phyloP scores from a whole-genome alignment of 1,140 invertebrate genomes.

The Drosophila pandora region DNA sequence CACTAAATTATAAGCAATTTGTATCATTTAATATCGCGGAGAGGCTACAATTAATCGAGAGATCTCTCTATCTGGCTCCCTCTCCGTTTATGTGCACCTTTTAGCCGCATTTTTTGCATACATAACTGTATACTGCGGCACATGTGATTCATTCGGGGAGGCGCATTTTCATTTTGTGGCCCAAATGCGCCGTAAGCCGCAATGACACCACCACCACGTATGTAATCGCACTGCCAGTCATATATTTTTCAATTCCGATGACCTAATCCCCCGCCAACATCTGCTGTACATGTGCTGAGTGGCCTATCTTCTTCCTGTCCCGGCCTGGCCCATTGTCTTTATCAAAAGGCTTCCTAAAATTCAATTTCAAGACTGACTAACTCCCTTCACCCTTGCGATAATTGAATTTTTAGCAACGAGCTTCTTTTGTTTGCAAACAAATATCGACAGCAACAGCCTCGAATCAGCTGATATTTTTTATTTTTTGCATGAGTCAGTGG shows the following conservation, averaged over 20 bases:
- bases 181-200: constrained; percentile 27
- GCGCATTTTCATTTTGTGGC: constrained; percentile 25
- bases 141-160: constrained; percentile 27
- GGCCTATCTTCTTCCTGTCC: not conserved
- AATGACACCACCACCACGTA: constrained; percentile 15
- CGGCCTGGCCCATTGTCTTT: constrained; percentile 14
- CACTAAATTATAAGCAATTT: constrained; percentile 29
- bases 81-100: not conserved
- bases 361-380: constrained; percentile 31
- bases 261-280: constrained; percentile 37
- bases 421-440: constrained; percentile 63
- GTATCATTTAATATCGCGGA: constrained; percentile 27
- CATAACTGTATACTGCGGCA: constrained; percentile 6
- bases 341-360: constrained; percentile 34
- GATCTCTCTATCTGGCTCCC: constrained; percentile 2
- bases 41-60: constrained; percentile 16
- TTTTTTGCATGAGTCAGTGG: constrained; percentile 20
- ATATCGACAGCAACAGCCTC: constrained; percentile 37
- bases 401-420: constrained; percentile 45
- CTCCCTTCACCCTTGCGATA: constrained; percentile 7
- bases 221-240: constrained; percentile 18
- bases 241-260: constrained; percentile 44
- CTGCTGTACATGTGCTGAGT: constrained; percentile 18
- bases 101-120: not conserved
- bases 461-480: constrained; percentile 32